A percentile compares a stretch with the other conserved stretches of the same genome.
Conservation (phyloP, 2,113 vertebrate species). For the Reinhardtius hippoglossoides region DNA sequence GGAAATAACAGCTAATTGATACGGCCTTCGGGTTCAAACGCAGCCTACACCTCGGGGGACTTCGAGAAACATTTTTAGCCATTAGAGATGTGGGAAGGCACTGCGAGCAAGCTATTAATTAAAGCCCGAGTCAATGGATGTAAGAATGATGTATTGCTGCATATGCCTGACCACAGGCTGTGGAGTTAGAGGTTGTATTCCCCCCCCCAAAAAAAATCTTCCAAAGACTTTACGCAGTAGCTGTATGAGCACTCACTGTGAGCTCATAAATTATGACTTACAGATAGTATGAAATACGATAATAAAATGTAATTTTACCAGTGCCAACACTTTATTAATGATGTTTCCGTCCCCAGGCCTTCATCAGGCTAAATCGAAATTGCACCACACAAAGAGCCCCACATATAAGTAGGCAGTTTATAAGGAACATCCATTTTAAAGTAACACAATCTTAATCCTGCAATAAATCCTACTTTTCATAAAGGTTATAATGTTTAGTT, state of each 20-base stretch:
- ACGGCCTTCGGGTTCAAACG: conserved; percentile 46
- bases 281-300: conserved; percentile 13
- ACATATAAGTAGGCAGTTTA: neutral
- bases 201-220: conserved; percentile 12
- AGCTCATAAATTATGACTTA: neutral
- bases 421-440: neutral
- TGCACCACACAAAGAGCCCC: neutral
- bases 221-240: conserved; percentile 1
- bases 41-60: neutral
- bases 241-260: neutral
- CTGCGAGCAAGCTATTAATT: conserved; percentile 22
- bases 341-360: neutral
- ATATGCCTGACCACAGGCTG: conserved; percentile 28
- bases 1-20: conserved; percentile 54
- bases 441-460: neutral
- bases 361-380: neutral
- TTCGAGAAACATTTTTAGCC: conserved; percentile 16
- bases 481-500: neutral
- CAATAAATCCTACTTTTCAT: neutral
- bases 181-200: conserved; percentile 8
- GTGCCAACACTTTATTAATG: neutral
- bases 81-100: conserved; percentile 22
- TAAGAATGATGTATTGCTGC: conserved; percentile 29
- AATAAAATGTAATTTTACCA: neutral
- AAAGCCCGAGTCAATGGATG: conserved; percentile 15